These are phyloP conservation scores for Armadillidium nasatum DNA, from an alignment of 1,140 invertebrate genomes.

Conservation along the genomic window DNA sequence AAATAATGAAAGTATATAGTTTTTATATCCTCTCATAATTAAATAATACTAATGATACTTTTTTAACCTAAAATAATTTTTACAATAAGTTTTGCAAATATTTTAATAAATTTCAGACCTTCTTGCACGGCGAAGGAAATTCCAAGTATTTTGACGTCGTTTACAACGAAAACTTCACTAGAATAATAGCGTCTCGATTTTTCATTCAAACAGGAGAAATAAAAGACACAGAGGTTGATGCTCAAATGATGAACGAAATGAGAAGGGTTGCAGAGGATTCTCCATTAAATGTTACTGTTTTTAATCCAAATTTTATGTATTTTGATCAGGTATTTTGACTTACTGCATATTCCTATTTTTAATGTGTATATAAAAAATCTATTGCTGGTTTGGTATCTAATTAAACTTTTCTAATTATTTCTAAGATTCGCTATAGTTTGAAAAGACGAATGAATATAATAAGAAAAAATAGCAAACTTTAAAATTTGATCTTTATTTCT, in stretches of 20 bases:
- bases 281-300: conserved; percentile 77
- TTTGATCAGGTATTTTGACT: conserved; percentile 69
- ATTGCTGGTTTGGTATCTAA: no score
- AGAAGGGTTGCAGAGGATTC: conserved; percentile 71
- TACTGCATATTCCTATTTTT: no score
- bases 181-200: conserved; percentile 76
- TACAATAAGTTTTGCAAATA: neutral
- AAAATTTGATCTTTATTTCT: no score
- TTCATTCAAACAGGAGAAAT: conserved; percentile 87
- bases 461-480: no score
- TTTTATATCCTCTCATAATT: neutral
- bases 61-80: neutral
- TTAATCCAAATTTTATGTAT: conserved; percentile 90
- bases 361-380: no score
- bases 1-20: no score
- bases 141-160: conserved; percentile 61
- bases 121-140: neutral
- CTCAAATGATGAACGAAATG: conserved; percentile 79
- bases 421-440: no score
- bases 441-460: no score
- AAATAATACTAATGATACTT: neutral
- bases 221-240: conserved; percentile 81
- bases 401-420: no score
- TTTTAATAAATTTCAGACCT: neutral
- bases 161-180: conserved; percentile 67